Evolutionary conservation across 2,888 invertebrate genomes (phyloP).

Genomic region (Dione vanillae): DNA sequence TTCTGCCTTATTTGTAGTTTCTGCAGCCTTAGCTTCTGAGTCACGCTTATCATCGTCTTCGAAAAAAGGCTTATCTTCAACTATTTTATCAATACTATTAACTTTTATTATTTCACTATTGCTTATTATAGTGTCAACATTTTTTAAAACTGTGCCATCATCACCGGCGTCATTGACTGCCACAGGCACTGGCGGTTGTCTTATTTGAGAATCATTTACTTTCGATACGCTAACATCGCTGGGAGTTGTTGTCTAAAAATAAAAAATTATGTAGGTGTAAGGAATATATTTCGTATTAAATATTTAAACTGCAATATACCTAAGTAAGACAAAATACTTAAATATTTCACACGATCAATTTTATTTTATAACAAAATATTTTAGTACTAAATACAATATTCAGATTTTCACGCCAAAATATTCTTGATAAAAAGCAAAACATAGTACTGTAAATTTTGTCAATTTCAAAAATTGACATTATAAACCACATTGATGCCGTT

Average conservation of each 20-base stretch:
- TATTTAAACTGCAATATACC: no score
- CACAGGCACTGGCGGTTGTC: neutral
- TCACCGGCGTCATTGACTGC: neutral
- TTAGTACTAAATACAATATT: no score
- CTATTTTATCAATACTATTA: neutral
- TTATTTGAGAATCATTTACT: neutral
- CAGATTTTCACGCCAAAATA: no score
- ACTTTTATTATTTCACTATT: conserved; percentile 19
- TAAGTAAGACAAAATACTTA: no score
- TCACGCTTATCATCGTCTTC: conserved; percentile 13
- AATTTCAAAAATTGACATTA: no score
- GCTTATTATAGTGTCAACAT: neutral
- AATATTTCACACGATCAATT: no score
- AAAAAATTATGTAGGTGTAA: neutral
- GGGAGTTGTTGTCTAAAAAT: neutral
- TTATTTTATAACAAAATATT: no score
- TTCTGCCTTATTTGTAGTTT: neutral
- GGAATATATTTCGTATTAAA: neutral
- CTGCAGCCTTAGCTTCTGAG: neutral
- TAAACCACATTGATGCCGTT: no score
- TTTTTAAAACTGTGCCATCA: neutral
- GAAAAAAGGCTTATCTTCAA: conserved; percentile 2
- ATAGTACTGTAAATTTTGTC: no score
- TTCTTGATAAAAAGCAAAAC: no score
- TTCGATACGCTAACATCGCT: neutral